Evolutionary conservation across 2,797 vertebrate species (phyloP).

Genomic region (Coendou prehensilis): DNA sequence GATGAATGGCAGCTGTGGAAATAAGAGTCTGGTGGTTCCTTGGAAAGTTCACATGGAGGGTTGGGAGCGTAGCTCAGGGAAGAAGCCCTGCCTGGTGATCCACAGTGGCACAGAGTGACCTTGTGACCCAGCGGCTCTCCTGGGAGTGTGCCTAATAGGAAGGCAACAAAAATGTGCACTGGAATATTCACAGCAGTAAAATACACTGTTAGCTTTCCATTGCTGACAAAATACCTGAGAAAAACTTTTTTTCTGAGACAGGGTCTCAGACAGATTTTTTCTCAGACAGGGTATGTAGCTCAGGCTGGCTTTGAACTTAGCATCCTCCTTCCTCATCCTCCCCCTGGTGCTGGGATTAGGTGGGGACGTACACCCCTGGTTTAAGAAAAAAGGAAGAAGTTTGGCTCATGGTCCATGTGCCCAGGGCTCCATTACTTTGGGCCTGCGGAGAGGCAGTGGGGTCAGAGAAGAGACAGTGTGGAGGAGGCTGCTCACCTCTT

Average conservation of each 20-base stretch:
- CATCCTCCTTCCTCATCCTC: not conserved
- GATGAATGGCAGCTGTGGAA: not conserved
- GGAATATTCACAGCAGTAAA: not conserved
- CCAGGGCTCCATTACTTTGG: not conserved
- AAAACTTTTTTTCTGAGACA: not conserved
- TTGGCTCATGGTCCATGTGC: not conserved
- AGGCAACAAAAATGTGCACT: not conserved
- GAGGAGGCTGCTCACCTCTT: not conserved
- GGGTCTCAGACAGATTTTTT: too few species aligned
- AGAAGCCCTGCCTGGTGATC: not conserved
- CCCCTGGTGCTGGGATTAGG: not conserved
- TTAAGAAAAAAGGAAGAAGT: not conserved
- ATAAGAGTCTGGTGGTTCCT: not conserved
- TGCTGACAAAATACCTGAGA: not conserved
- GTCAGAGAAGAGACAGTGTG: not conserved
- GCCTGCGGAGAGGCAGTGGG: not conserved
- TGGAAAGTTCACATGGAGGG: not conserved
- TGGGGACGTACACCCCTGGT: not conserved
- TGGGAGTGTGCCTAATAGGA: not conserved
- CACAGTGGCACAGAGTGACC: not conserved
- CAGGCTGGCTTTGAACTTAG: not conserved
- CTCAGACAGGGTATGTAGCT: not conserved
- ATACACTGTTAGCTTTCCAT: not conserved
- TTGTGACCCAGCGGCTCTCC: not conserved
- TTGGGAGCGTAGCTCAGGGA: not conserved